Base-by-base conservation (phyloP, 2,113 vertebrate species). In the Delphinus delphis region DNA sequence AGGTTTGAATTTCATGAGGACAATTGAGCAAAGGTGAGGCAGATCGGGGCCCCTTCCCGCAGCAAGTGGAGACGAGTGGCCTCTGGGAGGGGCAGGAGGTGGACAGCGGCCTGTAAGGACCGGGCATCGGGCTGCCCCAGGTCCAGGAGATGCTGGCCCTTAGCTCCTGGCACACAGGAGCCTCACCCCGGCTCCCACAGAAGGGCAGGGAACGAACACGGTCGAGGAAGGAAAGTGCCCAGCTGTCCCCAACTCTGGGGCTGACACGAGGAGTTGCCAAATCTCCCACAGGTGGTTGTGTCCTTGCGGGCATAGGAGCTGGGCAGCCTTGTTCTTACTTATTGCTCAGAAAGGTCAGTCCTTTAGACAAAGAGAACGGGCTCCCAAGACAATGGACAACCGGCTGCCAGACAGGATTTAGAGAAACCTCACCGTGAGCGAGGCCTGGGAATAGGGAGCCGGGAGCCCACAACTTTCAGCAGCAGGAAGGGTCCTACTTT, bases 11-110 rank as follows among this genome's bases (percentile, higher is more conserved):
- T 65, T 68, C n/a, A 44, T 4, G 38, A 55, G 60, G 58, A 86
- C 28, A 58, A 58, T 12, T 1, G 6, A n/a, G 20, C 25, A 26
- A 8, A 44, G 44, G 20, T 14, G 13, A 47, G 21, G 47, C 25
- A 2, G 15, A 1, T 26, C 9, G 12, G 0, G 0, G 14, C 8
- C 47, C 11, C 53, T 44, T 53, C 2, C 50, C 6, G 5, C 8
- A 33, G 17, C 31, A 60, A 26, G 38, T 33, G 20, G 4, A 63
- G 21, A 26, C 20, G 5, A 0, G 9, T 5, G 7, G 38, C 17
- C 58, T 53, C 55, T 20, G 55, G 26, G 41, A 26, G 41, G 41
- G 47, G 73, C 50, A 47, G 26, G 26, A 31, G 41, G 26, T 8
- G 1, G 26, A 14, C 50, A 44, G 71, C 0, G 14, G 71, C 41